Evolutionary conservation across 2,797 vertebrate genomes (phyloP), one percentile per base, ranked within the genome.

Genomic region (Tachyglossus aculeatus): DNA sequence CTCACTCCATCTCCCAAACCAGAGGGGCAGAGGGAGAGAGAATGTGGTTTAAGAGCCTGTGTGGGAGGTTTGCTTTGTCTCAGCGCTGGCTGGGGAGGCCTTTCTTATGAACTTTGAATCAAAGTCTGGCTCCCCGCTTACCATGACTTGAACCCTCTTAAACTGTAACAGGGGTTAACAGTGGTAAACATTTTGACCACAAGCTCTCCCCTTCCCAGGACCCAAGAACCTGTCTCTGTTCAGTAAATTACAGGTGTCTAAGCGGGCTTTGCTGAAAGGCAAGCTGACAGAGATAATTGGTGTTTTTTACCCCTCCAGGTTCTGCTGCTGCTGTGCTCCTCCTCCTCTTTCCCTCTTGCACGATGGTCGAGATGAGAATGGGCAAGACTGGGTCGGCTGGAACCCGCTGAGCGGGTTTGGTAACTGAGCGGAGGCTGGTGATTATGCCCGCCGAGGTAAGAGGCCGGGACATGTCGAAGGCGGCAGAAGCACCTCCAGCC

Each of bases 391-490:
- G 77, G 73, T 67, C 52, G 5, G 19, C 54, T 25, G 8, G 18
- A 86, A 77, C 81, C 70, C 77, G 88, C 47, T 11, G 21, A 80
- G 60, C 87, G 60, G 80, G 83, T 90, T 86, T 71, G 39, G 75
- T 16, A 0, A 1, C 64, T 45, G 54, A 45, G 48, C 64, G 2
- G 10, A 73, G 81, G 54, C 16, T 69, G 52, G 11, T 82, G 81
- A 14, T 80, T 78, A 64, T 41, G 18, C 6, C 22, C 61, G 43
- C 29, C 12, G 31, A 31, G 25, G 31, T 48, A 9, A 22, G 21
- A 25, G 24, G 5, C 53, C 60, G 62, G 55, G 71, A 57, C 48
- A 75, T 60, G 10, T 10, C 4, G 37, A 54, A 41, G 67, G 31
- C 61, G 71, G 62, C 27, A 36, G 21, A 36, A 24, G 39, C 18